These are phyloP conservation scores for Thunnus albacares DNA, from an alignment of 2,797 vertebrate genomes.

Conservation along the genomic window DNA sequence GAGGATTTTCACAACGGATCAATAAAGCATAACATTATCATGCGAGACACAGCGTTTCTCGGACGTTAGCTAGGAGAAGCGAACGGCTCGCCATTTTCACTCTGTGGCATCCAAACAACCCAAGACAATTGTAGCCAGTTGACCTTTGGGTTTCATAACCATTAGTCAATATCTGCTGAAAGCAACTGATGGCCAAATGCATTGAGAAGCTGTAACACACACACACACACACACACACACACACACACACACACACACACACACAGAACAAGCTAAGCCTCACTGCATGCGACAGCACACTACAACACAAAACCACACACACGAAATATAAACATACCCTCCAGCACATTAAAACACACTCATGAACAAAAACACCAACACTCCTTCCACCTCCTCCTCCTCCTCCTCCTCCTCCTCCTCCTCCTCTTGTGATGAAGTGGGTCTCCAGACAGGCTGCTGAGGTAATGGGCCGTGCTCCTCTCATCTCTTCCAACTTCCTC, in stretches of 20 bases:
- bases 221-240: slow-evolving; percentile 29
- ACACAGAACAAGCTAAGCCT: slow-evolving; percentile 12
- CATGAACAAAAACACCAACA: slow-evolving; percentile 8
- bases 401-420: slow-evolving; percentile 32
- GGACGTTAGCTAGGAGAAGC: slow-evolving; percentile 14
- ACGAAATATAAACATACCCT: slow-evolving; percentile 48
- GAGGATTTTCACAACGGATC: slow-evolving; percentile 35
- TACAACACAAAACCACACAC: slow-evolving; percentile 41
- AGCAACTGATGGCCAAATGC: slow-evolving; percentile 33
- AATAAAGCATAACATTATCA: slow-evolving; percentile 31
- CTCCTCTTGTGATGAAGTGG: slow-evolving; percentile 57
- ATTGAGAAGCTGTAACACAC: slow-evolving; percentile 31
- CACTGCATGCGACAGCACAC: slow-evolving; percentile 45
- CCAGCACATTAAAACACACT: slow-evolving; percentile 26
- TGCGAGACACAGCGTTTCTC: slow-evolving; percentile 1
- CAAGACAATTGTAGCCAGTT: slow-evolving; percentile 34
- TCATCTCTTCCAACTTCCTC: slow-evolving; percentile 41
- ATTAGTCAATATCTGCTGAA: slow-evolving; percentile 58
- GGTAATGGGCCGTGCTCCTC: slow-evolving; percentile 66
- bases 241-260: slow-evolving; percentile 33
- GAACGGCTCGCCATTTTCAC: slow-evolving; percentile 27
- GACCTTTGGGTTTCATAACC: slow-evolving; percentile 58
- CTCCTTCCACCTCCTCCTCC: slow-evolving; percentile 17
- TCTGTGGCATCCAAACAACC: slow-evolving; percentile 22
- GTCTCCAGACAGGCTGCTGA: slow-evolving; percentile 60